Evolutionary conservation across 2,888 invertebrate species (phyloP), one percentile per base, ranked within the genome.

Genomic region (Watsonalla binaria): DNA sequence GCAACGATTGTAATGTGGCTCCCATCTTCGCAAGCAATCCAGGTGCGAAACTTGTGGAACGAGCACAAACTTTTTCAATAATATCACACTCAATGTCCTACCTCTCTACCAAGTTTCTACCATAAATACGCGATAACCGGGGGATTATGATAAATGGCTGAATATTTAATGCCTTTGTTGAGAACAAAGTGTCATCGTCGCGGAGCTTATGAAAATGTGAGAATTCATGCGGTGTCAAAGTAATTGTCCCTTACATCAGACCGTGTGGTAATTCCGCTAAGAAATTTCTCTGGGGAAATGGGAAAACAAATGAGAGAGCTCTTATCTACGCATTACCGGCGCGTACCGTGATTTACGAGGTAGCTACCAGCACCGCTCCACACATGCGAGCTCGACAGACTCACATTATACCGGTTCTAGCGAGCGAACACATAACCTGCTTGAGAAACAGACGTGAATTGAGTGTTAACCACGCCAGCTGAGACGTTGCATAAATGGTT

Each of bases 271-370:
- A 57, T 84, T 84, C 82, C 85, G 80, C 82, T 80, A 79, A 84
- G 87, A 86, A 84, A 86, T 87, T 85, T 85, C 85, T 85, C 84
- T 68, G 66, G 86, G 82, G 86, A 88, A 87, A 88, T 87, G 85
- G 86, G 80, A 82, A 86, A 87, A 88, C 88, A 88, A 88, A 88
- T 86, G 86, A 86, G 86, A 83, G 85, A 82, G 84, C 83, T 87
- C 80, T 87, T 88, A 87, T 88, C 89, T 86, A 85, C 86, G 84
- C 87, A 87, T 88, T 86, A 87, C 84, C 81, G 78, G 69, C 73
- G 79, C 78, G 78, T 75, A 66, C 74, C 64, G 83, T 88, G 87
- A 88, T 87, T 87, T 88, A 87, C 80, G 86, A 85, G 61, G 76
- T 68, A 76, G 78, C 85, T 84, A 81, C 84, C 77, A 67, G 70